phyloP scores from a whole-genome alignment of 2,888 invertebrate species.

The Nematopogon swammerdamellus region DNA sequence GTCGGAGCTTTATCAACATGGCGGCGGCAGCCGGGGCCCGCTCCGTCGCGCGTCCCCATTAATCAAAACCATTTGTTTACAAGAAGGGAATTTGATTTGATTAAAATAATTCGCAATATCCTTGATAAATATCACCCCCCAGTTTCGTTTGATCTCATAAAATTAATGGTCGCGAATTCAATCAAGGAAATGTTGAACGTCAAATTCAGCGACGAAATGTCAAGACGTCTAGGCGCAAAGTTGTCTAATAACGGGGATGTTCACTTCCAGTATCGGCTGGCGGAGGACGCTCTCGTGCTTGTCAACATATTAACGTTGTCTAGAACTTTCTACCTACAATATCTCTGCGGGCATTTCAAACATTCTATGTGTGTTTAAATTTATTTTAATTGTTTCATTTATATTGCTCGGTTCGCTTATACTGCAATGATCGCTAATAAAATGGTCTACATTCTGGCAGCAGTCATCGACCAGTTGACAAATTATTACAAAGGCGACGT shows the following conservation, averaged over 20 bases:
- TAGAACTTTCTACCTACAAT: too few relatives aligned
- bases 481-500: too few relatives aligned
- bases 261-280: too few relatives aligned
- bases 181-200: slow-evolving; percentile 32
- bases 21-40: slow-evolving; percentile 24
- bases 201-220: not conserved
- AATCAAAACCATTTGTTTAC: slow-evolving; percentile 59
- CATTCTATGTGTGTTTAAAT: too few relatives aligned
- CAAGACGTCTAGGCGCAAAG: not conserved
- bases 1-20: slow-evolving; percentile 53
- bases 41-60: slow-evolving; percentile 55
- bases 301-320: too few relatives aligned
- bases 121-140: slow-evolving; percentile 58
- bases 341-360: too few relatives aligned
- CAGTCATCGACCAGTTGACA: too few relatives aligned
- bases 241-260: not conserved
- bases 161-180: slow-evolving; percentile 56
- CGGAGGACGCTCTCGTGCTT: too few relatives aligned
- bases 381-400: too few relatives aligned
- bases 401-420: too few relatives aligned
- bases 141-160: slow-evolving; percentile 53
- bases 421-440: too few relatives aligned
- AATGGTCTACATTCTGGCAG: too few relatives aligned
- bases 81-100: slow-evolving; percentile 58
- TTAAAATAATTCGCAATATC: slow-evolving; percentile 59